Conservation (phyloP, 2,113 vertebrate species). For the Felis catus region DNA sequence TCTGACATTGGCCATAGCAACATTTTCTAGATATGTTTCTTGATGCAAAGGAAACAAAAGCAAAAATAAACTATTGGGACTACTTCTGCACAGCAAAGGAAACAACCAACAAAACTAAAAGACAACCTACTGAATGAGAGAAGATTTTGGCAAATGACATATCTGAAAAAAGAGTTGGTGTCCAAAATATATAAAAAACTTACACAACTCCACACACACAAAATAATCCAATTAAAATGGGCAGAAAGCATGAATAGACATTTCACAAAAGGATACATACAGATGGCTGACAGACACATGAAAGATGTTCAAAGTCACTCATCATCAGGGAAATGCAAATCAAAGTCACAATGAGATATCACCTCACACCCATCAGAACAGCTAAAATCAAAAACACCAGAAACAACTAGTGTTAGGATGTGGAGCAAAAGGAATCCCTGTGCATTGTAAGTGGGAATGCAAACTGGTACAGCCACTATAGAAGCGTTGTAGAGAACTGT, state of each 20-base stretch:
- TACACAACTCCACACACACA: background rate
- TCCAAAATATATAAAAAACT: background rate
- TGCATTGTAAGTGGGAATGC: background rate
- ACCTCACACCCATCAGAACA: background rate
- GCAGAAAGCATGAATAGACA: background rate
- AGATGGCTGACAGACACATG: background rate
- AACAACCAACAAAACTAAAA: background rate
- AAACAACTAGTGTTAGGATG: background rate
- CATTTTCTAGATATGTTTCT: background rate
- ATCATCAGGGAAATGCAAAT: background rate
- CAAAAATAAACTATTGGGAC: background rate
- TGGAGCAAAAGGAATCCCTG: background rate
- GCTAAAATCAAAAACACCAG: background rate
- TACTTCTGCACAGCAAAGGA: background rate
- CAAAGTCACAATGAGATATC: background rate
- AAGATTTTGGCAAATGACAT: background rate
- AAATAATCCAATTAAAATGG: background rate
- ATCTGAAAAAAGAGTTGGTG: background rate
- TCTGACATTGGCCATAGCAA: background rate
- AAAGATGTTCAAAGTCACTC: background rate
- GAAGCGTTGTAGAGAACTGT: background rate
- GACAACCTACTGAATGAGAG: background rate
- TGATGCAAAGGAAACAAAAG: background rate
- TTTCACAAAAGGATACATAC: background rate
- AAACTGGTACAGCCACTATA: background rate